These are phyloP conservation scores for Panopea generosa DNA, from an alignment of 2,888 invertebrate species.

Conservation along the genomic window DNA sequence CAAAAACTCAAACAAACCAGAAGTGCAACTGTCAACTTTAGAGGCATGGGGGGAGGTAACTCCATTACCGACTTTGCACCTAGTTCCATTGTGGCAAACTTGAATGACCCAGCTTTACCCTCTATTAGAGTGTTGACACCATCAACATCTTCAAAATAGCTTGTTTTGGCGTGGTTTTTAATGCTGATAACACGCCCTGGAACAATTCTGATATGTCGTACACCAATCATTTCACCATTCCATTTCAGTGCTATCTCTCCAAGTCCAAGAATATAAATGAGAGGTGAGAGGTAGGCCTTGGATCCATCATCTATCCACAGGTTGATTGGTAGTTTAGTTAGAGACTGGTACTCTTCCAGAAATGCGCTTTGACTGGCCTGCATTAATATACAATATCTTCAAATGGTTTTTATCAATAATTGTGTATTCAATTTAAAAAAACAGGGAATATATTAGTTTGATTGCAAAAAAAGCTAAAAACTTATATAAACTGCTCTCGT, in stretches of 20 bases:
- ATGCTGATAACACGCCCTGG: conserved; percentile 70
- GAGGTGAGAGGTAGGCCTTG: conserved; percentile 65
- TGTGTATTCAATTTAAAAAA: too few relatives aligned
- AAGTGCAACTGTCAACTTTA: conserved; percentile 71
- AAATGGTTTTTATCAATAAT: too few relatives aligned
- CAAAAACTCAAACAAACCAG: conserved; percentile 76
- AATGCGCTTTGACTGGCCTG: conserved; percentile 60
- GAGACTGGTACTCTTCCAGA: conserved; percentile 63
- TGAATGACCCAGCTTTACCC: conserved; percentile 70
- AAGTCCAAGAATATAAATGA: conserved; percentile 73
- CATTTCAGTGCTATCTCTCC: conserved; percentile 76
- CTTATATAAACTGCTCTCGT: too few relatives aligned
- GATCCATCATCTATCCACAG: conserved; percentile 74
- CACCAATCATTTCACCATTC: conserved; percentile 76
- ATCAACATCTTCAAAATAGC: conserved; percentile 56
- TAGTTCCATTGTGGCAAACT: conserved; percentile 72
- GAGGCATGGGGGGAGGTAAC: conserved; percentile 71
- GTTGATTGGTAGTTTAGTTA: conserved; percentile 70
- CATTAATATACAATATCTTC: conserved; percentile 54
- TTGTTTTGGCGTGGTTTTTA: conserved; percentile 70
- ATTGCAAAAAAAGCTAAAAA: too few relatives aligned
- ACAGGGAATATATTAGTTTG: too few relatives aligned
- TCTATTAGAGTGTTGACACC: too few relatives aligned
- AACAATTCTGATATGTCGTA: conserved; percentile 73
- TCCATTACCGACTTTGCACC: conserved; percentile 68